These are phyloP conservation scores for Drosophila novamexicana DNA, from an alignment of 1,140 invertebrate genomes.

Conservation along the genomic window DNA sequence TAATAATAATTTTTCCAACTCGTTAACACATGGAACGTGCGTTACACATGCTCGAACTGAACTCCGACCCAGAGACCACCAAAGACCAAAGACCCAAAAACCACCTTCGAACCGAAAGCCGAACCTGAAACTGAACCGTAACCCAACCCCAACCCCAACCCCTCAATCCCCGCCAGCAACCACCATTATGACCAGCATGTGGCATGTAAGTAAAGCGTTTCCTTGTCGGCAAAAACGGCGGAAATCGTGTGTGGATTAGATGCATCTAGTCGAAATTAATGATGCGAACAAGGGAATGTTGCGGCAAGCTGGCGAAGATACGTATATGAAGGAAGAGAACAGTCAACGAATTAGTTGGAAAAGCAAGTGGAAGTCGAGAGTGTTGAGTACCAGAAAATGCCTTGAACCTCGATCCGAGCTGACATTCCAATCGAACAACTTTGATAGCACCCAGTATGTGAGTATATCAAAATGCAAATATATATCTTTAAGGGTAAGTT, in stretches of 20 bases:
- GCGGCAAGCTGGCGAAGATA: background rate
- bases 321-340: background rate
- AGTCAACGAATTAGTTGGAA: background rate
- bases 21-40: slow-evolving; percentile 74
- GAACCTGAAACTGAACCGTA: background rate
- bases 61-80: slow-evolving; percentile 21
- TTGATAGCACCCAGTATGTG: no score
- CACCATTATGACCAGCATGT: background rate
- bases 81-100: slow-evolving; percentile 1
- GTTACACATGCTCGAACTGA: slow-evolving; percentile 31
- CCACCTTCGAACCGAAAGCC: background rate
- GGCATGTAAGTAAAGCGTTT: slow-evolving; percentile 18
- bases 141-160: background rate
- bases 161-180: background rate
- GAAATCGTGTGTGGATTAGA: slow-evolving; percentile 43
- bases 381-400: no score
- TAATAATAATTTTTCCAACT: slow-evolving; percentile 83
- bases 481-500: no score
- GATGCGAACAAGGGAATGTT: slow-evolving; percentile 48
- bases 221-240: slow-evolving; percentile 14
- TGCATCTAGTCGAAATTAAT: slow-evolving; percentile 58
- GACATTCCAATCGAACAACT: no score
- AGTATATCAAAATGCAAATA: no score
- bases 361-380: no score
- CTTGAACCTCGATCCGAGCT: no score